A percentile compares a stretch with the other conserved stretches of the same genome.
Evolutionary conservation across 2,888 invertebrate species (phyloP).

Genomic region (Caradrina kadenii): DNA sequence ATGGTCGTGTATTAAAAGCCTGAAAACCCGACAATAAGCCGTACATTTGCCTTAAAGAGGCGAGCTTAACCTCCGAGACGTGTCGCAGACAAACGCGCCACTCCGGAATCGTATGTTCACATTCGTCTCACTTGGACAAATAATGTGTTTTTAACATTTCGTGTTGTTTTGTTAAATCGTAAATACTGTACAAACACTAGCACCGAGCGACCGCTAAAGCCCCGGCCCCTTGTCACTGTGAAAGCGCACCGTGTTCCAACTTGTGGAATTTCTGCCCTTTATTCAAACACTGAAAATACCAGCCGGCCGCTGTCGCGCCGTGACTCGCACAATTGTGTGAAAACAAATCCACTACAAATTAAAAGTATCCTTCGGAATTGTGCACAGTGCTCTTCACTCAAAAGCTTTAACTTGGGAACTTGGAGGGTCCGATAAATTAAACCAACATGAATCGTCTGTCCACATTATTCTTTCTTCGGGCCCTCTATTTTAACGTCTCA

Average conservation of each 20-base stretch:
- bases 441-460: slow-evolving; percentile 62
- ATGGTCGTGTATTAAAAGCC: slow-evolving; percentile 80
- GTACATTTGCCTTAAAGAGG: slow-evolving; percentile 84
- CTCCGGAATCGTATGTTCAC: slow-evolving; percentile 86
- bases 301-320: slow-evolving; percentile 41
- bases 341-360: slow-evolving; percentile 65
- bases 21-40: slow-evolving; percentile 86
- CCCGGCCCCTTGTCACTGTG: slow-evolving; percentile 74
- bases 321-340: slow-evolving; percentile 56
- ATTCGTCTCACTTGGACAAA: slow-evolving; percentile 90
- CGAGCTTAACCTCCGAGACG: slow-evolving; percentile 83
- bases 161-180: slow-evolving; percentile 91
- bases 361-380: slow-evolving; percentile 56
- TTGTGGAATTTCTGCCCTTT: slow-evolving; percentile 83
- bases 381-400: slow-evolving; percentile 52
- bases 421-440: slow-evolving; percentile 56
- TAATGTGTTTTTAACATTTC: slow-evolving; percentile 91
- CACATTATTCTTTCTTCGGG: slow-evolving; percentile 74
- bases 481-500: slow-evolving; percentile 84
- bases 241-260: slow-evolving; percentile 77
- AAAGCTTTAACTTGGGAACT: slow-evolving; percentile 41
- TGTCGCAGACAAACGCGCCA: slow-evolving; percentile 87
- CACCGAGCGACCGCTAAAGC: slow-evolving; percentile 76
- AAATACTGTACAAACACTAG: slow-evolving; percentile 88
- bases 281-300: slow-evolving; percentile 74